Conservation (phyloP, 2,888 invertebrate genomes). For the Meandrusa payeni region DNA sequence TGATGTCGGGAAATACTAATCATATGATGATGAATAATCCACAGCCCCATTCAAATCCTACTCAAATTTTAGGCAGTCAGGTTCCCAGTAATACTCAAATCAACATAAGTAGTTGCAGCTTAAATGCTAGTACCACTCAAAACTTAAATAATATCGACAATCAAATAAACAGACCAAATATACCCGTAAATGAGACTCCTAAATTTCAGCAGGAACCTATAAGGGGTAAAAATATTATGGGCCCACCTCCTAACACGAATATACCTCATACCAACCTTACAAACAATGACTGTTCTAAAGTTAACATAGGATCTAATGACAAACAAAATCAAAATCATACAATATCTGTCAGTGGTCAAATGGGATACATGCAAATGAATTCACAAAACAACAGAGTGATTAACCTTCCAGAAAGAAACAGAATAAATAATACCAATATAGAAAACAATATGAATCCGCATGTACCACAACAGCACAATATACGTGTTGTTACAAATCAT, state of each 20-base stretch:
- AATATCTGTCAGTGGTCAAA: conserved; percentile 68
- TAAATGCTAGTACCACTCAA: conserved; percentile 56
- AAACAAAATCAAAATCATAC: conserved; percentile 66
- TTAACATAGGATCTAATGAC: conserved; percentile 59
- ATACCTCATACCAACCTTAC: conserved; percentile 38
- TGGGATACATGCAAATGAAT: conserved; percentile 74
- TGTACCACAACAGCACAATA: conserved; percentile 70
- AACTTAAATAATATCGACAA: conserved; percentile 58
- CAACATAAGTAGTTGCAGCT: conserved; percentile 67
- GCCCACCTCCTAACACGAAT: conserved; percentile 46
- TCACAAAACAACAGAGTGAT: conserved; percentile 68
- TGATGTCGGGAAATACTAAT: conserved; percentile 55
- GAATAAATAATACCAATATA: conserved; percentile 56
- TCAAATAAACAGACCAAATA: conserved; percentile 56
- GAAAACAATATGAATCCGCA: conserved; percentile 65
- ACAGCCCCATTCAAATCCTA: conserved; percentile 52
- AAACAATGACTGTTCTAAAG: conserved; percentile 67
- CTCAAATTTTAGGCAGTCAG: conserved; percentile 56
- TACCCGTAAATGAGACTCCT: conserved; percentile 56
- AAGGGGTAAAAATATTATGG: conserved; percentile 69
- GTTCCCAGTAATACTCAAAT: conserved; percentile 58
- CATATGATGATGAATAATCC: conserved; percentile 71
- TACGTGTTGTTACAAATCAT: conserved; percentile 70
- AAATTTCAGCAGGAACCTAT: conserved; percentile 64
- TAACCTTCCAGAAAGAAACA: conserved; percentile 68